These are phyloP conservation scores for Ciconia stormi DNA, from an alignment of 2,113 vertebrate species.

Conservation along the genomic window DNA sequence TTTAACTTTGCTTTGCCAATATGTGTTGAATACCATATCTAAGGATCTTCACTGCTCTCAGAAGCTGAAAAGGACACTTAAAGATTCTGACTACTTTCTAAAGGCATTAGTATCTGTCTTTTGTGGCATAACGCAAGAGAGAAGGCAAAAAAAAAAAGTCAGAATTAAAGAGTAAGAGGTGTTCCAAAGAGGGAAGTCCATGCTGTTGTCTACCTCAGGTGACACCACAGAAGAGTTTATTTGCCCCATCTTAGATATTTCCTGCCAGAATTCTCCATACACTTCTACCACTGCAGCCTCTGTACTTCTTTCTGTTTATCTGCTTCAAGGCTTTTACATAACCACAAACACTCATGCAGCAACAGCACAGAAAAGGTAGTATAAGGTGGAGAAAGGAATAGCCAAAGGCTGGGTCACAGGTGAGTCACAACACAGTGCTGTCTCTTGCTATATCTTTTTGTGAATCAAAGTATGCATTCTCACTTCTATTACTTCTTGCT, in stretches of 20 bases:
- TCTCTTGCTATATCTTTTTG: not conserved
- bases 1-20: not conserved
- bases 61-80: not conserved
- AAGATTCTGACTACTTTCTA: not conserved
- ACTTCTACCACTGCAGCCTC: not conserved
- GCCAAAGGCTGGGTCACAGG: not conserved
- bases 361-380: not conserved
- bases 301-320: not conserved
- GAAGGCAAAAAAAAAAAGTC: not conserved
- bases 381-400: not conserved
- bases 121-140: not conserved
- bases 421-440: not conserved
- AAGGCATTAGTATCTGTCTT: not conserved
- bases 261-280: not conserved
- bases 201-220: not conserved
- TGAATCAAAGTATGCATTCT: not conserved
- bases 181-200: not conserved
- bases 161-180: not conserved
- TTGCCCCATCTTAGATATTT: not conserved
- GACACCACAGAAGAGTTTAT: not conserved
- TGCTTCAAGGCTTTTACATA: not conserved
- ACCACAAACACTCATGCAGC: not conserved
- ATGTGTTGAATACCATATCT: not conserved
- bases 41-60: not conserved
- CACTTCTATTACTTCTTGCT: not conserved